phyloP scores from a whole-genome alignment of 2,113 vertebrate genomes.

The Actenoides lindsayi region DNA sequence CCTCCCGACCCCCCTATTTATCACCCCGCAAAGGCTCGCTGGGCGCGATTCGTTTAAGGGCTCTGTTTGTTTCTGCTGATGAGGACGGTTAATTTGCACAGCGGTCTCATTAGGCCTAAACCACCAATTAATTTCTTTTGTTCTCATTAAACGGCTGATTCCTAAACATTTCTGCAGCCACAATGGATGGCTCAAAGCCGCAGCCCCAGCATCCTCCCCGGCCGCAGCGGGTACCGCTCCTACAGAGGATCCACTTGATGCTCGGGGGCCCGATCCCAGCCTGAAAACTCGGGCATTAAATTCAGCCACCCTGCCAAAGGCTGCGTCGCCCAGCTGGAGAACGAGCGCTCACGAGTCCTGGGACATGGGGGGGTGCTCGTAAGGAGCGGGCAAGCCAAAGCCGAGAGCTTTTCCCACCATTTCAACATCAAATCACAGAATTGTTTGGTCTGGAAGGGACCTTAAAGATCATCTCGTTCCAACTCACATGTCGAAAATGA shows the following conservation, averaged over 20 bases:
- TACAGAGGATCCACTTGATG: background rate
- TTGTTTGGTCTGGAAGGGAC: background rate
- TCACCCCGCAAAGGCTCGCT: constrained; percentile 70
- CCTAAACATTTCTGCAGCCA: constrained; percentile 84
- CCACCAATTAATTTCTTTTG: constrained; percentile 89
- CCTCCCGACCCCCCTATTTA: constrained; percentile 76
- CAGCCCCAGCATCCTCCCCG: constrained; percentile 50
- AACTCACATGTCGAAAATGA: background rate
- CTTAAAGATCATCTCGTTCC: background rate
- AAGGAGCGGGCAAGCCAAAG: background rate
- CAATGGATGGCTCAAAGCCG: constrained; percentile 70
- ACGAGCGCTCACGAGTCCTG: constrained; percentile 47
- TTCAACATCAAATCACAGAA: background rate
- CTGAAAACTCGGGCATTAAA: constrained; percentile 68
- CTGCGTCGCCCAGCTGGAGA: background rate
- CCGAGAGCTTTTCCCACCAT: constrained; percentile 35
- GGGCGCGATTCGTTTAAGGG: constrained; percentile 79
- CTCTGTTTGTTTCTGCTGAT: constrained; percentile 94
- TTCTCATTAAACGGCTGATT: constrained; percentile 86
- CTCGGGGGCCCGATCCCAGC: constrained; percentile 38
- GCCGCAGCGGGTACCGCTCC: constrained; percentile 52
- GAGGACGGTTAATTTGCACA: constrained; percentile 89
- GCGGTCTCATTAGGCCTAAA: constrained; percentile 89
- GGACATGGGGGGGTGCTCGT: background rate
- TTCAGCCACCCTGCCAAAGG: constrained; percentile 33